Conservation (phyloP, 2,113 vertebrate species). For the Cyprinodon brontotheroides region DNA sequence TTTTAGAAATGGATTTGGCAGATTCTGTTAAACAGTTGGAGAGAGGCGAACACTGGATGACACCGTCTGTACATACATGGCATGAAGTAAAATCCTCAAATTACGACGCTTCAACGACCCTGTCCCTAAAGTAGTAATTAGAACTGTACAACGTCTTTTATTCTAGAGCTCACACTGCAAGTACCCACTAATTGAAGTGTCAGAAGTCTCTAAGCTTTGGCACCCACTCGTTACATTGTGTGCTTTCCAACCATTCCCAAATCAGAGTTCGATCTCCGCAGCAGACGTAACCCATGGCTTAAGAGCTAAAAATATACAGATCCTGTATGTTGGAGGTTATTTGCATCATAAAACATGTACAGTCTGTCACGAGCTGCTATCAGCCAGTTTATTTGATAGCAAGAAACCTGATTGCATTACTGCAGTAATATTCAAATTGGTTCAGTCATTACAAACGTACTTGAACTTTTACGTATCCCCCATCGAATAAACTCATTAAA, state of each 20-base stretch:
- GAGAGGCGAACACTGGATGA: constrained; percentile 58
- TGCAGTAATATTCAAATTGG: too few species aligned
- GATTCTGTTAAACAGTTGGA: constrained; percentile 44
- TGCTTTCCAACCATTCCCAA: constrained; percentile 1
- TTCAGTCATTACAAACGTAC: too few species aligned
- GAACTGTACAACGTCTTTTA: constrained; percentile 39
- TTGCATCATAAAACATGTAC: not conserved
- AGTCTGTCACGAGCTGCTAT: not conserved
- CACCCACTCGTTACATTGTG: constrained; percentile 35
- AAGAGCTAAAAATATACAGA: constrained; percentile 11
- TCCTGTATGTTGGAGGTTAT: not conserved
- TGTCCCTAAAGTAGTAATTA: constrained; percentile 66
- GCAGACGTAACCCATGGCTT: constrained; percentile 8
- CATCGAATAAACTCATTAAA: not conserved
- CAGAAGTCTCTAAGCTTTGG: constrained; percentile 61
- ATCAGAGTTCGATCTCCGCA: constrained; percentile 13
- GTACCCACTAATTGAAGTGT: constrained; percentile 70
- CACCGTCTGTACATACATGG: constrained; percentile 50
- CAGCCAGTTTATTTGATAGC: not conserved
- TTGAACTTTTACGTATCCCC: not conserved
- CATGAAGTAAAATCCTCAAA: constrained; percentile 63
- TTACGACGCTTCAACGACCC: constrained; percentile 69
- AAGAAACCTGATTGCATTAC: not conserved
- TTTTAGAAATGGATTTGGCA: constrained; percentile 50
- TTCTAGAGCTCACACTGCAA: constrained; percentile 9